A percentile compares a stretch with the other conserved stretches of the same genome.
These are phyloP conservation scores for Amyelois transitella DNA, from an alignment of 1,140 invertebrate genomes.

Conservation along the genomic window DNA sequence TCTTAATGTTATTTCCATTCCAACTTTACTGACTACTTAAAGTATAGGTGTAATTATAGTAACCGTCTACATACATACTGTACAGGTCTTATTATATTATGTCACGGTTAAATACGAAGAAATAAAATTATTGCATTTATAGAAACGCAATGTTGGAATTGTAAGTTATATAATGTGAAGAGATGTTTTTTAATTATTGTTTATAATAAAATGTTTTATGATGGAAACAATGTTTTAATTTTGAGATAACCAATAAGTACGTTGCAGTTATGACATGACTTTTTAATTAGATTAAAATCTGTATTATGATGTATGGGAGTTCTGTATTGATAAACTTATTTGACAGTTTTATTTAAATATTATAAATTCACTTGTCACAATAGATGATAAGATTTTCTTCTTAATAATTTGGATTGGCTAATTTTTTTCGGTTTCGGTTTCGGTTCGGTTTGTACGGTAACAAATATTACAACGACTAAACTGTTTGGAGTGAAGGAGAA, in stretches of 20 bases:
- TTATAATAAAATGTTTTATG: constrained; percentile 72
- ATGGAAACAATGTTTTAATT: constrained; percentile 16
- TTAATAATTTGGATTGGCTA: too few relatives aligned
- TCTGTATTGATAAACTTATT: too few relatives aligned
- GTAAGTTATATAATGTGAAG: constrained; percentile 45
- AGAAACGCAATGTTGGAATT: constrained; percentile 50
- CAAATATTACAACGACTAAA: too few relatives aligned
- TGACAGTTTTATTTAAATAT: too few relatives aligned
- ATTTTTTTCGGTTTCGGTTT: too few relatives aligned
- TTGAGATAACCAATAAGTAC: too few relatives aligned
- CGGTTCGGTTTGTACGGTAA: too few relatives aligned
- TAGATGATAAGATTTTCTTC: too few relatives aligned
- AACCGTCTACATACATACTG: constrained; percentile 7
- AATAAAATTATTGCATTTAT: constrained; percentile 50
- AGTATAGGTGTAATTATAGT: neutral
- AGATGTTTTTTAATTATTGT: constrained; percentile 71
- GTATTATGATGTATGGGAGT: too few relatives aligned
- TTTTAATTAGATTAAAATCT: neutral
- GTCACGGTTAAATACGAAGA: constrained; percentile 3
- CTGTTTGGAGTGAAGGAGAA: neutral
- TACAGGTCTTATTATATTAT: constrained; percentile 13
- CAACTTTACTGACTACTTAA: constrained; percentile 4
- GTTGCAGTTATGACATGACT: too few relatives aligned
- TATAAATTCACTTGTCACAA: too few relatives aligned
- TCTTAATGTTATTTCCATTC: constrained; percentile 13